A percentile compares a stretch with the other conserved stretches of the same genome.
Conservation (phyloP, 2,113 vertebrate species). For the Henicopernis longicauda region DNA sequence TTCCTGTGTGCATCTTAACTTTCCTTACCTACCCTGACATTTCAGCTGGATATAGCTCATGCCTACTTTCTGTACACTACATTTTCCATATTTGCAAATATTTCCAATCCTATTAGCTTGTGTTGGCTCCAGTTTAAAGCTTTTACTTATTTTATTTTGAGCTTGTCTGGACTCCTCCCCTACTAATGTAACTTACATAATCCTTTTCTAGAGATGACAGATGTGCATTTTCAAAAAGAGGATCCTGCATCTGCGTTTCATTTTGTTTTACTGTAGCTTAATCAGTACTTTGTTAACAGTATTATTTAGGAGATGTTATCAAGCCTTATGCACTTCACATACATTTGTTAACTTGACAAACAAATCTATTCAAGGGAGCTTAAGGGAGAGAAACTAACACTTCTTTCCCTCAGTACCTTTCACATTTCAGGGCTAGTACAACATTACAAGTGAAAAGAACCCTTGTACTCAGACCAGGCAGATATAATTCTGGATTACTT, state of each 20-base stretch:
- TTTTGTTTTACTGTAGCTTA: constrained; percentile 34
- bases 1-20: background rate
- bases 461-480: background rate
- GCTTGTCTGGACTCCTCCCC: background rate
- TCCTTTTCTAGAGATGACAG: constrained; percentile 31
- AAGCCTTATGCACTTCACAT: background rate
- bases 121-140: background rate
- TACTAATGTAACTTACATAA: constrained; percentile 15
- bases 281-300: constrained; percentile 39
- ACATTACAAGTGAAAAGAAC: background rate
- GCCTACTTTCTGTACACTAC: background rate
- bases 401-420: background rate
- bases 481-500: background rate
- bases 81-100: background rate
- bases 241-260: background rate
- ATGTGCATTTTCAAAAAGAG: constrained; percentile 45
- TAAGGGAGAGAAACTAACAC: background rate
- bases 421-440: background rate
- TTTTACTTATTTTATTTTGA: constrained; percentile 38
- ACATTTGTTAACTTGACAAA: constrained; percentile 20
- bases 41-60: background rate
- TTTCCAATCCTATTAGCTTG: background rate
- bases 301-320: constrained; percentile 17
- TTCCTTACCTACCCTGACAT: background rate
- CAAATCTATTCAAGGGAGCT: background rate